phyloP scores from a whole-genome alignment of 1,140 invertebrate genomes.

The Euwallacea similis region DNA sequence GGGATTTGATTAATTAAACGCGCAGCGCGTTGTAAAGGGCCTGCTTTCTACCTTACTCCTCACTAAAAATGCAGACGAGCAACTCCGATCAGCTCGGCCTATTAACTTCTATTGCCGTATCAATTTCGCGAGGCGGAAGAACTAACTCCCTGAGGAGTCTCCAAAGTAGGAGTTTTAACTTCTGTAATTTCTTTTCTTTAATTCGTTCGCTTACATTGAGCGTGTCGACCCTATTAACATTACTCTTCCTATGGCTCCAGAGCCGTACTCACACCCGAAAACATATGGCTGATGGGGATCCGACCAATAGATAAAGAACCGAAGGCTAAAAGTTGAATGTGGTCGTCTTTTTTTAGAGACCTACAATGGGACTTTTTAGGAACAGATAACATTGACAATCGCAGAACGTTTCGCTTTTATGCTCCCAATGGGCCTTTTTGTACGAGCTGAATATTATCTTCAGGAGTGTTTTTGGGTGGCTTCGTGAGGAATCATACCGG shows the following conservation, averaged over 20 bases:
- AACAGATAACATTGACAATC: conserved; percentile 24
- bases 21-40: background rate
- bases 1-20: conserved; percentile 39
- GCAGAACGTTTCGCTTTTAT: conserved; percentile 23
- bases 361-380: conserved; percentile 25
- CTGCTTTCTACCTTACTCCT: background rate
- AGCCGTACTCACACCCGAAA: background rate
- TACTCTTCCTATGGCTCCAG: background rate
- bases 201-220: conserved; percentile 1
- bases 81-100: conserved; percentile 10
- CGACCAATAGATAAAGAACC: conserved; percentile 3
- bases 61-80: background rate
- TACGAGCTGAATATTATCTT: background rate
- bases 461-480: background rate
- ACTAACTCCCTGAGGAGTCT: conserved; percentile 7
- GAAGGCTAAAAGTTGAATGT: conserved; percentile 15
- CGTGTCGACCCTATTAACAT: background rate
- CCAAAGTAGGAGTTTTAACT: conserved; percentile 15
- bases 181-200: conserved; percentile 12
- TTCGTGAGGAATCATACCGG: too few relatives aligned
- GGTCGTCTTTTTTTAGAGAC: conserved; percentile 22
- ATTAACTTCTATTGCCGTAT: conserved; percentile 18
- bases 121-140: conserved; percentile 11
- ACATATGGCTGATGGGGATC: background rate
- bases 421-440: background rate